These are phyloP conservation scores for Tetraneura akinire DNA, from an alignment of 1,140 invertebrate genomes.

Conservation along the genomic window DNA sequence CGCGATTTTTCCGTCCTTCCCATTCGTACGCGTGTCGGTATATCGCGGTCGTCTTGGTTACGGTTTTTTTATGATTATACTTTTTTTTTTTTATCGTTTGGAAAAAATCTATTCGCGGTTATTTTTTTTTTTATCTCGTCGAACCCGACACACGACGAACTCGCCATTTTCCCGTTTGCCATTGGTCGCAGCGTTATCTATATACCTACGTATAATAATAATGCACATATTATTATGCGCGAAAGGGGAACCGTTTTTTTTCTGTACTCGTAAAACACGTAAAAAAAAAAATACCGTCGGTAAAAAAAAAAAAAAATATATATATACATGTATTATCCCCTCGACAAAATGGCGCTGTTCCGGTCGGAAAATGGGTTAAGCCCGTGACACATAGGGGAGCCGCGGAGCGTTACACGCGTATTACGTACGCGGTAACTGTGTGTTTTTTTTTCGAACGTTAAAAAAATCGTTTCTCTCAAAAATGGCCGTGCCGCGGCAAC, in stretches of 20 bases:
- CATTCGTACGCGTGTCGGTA: too few relatives aligned
- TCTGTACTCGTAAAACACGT: neutral
- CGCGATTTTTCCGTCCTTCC: too few relatives aligned
- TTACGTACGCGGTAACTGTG: too few relatives aligned
- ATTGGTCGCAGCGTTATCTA: neutral
- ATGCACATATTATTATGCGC: neutral
- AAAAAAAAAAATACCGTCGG: constrained; percentile 7
- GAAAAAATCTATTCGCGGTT: constrained; percentile 13
- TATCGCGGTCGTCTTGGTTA: neutral
- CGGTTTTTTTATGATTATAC: neutral
- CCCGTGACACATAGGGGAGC: neutral
- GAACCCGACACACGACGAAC: neutral
- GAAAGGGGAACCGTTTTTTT: constrained; percentile 24
- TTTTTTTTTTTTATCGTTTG: neutral
- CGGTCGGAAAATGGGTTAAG: constrained; percentile 39
- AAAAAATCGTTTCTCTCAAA: constrained; percentile 6
- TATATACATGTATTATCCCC: too few relatives aligned
- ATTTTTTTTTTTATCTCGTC: neutral
- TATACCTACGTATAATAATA: neutral
- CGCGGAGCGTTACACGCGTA: too few relatives aligned
- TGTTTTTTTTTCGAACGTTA: constrained; percentile 39
- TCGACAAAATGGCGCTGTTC: constrained; percentile 30
- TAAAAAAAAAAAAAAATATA: too few relatives aligned
- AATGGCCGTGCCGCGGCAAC: constrained; percentile 32
- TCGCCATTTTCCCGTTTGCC: neutral